phyloP scores from a whole-genome alignment of 1,140 invertebrate species.

The Helicoverpa armigera region DNA sequence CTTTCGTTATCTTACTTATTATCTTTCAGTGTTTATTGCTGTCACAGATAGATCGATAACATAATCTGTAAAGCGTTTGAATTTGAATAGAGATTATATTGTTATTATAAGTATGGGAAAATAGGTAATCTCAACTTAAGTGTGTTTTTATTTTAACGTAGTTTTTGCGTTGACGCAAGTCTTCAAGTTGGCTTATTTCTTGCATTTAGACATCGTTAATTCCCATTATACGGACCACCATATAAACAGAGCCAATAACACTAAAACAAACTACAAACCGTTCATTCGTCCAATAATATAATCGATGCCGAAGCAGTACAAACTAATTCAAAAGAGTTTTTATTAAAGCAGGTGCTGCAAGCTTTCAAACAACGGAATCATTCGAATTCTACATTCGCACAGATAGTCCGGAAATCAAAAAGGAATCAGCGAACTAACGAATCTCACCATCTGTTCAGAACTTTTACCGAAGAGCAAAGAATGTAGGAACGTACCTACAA shows the following conservation, averaged over 20 bases:
- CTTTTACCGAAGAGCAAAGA: constrained; percentile 23
- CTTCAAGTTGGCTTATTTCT: no score
- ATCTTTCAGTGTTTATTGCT: neutral
- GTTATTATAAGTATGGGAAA: no score
- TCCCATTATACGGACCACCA: no score
- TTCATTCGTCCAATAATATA: neutral
- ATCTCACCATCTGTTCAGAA: constrained; percentile 7
- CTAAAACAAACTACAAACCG: no score
- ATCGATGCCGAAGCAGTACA: neutral
- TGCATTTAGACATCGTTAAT: no score
- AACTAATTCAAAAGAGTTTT: constrained; percentile 7
- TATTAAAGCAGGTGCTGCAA: constrained; percentile 24
- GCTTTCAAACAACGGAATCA: constrained; percentile 20
- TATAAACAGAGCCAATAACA: no score
- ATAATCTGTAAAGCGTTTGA: no score
- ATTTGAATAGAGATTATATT: no score
- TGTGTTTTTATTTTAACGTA: no score
- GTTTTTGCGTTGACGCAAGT: no score
- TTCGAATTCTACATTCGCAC: constrained; percentile 30
- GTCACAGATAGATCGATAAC: neutral
- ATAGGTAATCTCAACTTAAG: no score
- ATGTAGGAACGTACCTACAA: constrained; percentile 48
- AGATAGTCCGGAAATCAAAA: constrained; percentile 51
- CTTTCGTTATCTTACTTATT: neutral
- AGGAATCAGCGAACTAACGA: constrained; percentile 50